Base-by-base conservation (phyloP, 92 coral and sea anemone genomes). In the Nematostella vectensis region DNA sequence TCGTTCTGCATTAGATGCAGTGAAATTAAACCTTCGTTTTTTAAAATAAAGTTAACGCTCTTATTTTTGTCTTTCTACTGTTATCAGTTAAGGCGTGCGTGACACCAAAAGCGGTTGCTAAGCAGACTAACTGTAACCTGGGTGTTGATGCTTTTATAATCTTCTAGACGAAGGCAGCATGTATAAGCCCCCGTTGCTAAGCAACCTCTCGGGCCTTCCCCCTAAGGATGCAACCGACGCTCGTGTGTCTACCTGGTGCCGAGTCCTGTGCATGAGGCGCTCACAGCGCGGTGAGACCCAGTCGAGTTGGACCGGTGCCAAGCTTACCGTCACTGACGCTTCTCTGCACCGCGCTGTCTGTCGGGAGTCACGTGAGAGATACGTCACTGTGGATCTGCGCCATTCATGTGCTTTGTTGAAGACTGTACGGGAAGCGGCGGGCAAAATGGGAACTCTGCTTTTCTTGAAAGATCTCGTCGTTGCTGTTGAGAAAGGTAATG, bases 291-390 rank as follows among this genome's bases (percentile, higher is more conserved):
- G 31, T 43, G 17, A 47, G 17, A 36, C n/a, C 20, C 30, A 26
- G 39, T 40, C 30, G 62, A 53, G 62, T 9, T 65, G 71, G 71
- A 65, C 61, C 54, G 71, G 62, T 45, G 21, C 23, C 17, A 42
- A 65, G 44, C 23, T 65, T 12, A 38, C 54, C n/a, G 71, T 54
- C 28, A 65, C 71, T 26, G 71, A 65, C 31, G 71, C 62, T 15
- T 65, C 71, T 23, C 62, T 65, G 10, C 62, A 54, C 22, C 54
- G 22, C 31, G 24, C 9, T 3, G 2, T 44, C 29, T 26, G 59
- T 53, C 54, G 50, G 71, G 71, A 39, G 50, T 33, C 71, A 53
- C 71, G 42, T 19, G 27, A 40, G 6, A 25, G 44, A 28, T 65
- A 52, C 43, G n/a, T 52, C 29, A 53, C 40, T 40, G 29, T 65